Evolutionary conservation across 2,113 vertebrate species (phyloP).

Genomic region (Chelonoidis abingdonii): DNA sequence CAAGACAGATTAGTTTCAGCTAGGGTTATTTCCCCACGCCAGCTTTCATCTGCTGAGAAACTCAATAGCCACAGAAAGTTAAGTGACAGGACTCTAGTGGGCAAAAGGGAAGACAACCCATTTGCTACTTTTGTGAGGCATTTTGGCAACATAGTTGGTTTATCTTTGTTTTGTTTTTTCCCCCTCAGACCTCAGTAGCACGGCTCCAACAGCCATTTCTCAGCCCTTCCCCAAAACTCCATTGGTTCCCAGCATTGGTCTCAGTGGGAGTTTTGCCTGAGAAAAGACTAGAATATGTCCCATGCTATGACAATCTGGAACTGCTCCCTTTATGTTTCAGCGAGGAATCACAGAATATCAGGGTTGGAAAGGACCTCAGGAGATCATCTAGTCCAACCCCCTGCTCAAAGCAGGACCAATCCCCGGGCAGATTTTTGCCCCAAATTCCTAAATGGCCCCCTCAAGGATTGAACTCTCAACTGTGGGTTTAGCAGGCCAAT

Average conservation of each 20-base stretch:
- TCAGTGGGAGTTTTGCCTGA: background rate
- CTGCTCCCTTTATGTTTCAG: background rate
- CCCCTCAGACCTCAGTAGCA: background rate
- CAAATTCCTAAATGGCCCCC: no score
- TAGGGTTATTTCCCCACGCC: background rate
- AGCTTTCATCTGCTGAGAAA: background rate
- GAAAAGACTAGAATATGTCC: background rate
- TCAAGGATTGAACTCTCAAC: no score
- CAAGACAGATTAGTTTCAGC: background rate
- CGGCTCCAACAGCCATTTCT: background rate
- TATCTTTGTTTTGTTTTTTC: background rate
- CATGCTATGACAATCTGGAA: background rate
- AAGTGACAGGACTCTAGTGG: background rate
- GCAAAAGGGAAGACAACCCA: background rate
- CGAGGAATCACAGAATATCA: no score
- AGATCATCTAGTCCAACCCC: no score
- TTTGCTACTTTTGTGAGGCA: background rate
- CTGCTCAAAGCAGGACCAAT: no score
- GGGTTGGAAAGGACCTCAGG: no score
- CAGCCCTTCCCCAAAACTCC: background rate
- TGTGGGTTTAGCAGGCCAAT: no score
- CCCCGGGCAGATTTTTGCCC: no score
- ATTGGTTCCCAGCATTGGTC: background rate
- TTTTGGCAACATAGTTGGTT: background rate
- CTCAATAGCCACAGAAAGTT: fast-evolving